Evolutionary conservation across 2,113 vertebrate species (phyloP).

Genomic region (Carollia perspicillata): DNA sequence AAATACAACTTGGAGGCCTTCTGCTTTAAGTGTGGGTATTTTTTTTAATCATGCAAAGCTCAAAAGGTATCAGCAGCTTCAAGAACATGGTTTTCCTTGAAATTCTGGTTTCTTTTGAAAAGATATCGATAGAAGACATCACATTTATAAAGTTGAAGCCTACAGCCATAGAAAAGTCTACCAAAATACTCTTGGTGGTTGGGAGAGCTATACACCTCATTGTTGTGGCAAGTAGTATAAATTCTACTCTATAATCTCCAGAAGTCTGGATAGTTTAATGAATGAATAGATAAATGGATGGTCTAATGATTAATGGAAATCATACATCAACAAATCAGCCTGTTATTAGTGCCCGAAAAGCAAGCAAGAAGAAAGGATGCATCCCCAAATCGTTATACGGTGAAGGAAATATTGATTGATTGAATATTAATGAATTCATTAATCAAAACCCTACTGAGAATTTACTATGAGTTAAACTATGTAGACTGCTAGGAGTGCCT

Average conservation of each 20-base stretch:
- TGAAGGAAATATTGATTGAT: neutral
- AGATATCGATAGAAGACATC: neutral
- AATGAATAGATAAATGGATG: neutral
- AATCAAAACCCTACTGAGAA: neutral
- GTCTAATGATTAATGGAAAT: neutral
- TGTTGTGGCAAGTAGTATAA: neutral
- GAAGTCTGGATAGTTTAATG: neutral
- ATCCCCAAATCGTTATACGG: neutral
- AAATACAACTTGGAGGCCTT: neutral
- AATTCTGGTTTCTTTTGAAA: conserved; percentile 19
- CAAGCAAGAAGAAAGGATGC: neutral
- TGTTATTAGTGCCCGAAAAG: neutral
- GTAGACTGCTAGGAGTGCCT: neutral
- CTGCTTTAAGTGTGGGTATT: neutral
- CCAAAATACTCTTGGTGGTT: neutral
- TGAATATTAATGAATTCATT: too few relatives aligned
- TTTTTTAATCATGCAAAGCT: neutral
- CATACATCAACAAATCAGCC: neutral
- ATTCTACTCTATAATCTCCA: neutral
- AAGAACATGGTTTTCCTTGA: neutral
- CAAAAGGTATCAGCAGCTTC: neutral
- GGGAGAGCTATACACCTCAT: neutral
- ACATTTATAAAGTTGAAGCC: neutral
- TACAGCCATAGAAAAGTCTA: neutral
- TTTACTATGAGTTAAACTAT: neutral